phyloP scores from a whole-genome alignment of 2,113 vertebrate species.

The Baryphthengus martii region DNA sequence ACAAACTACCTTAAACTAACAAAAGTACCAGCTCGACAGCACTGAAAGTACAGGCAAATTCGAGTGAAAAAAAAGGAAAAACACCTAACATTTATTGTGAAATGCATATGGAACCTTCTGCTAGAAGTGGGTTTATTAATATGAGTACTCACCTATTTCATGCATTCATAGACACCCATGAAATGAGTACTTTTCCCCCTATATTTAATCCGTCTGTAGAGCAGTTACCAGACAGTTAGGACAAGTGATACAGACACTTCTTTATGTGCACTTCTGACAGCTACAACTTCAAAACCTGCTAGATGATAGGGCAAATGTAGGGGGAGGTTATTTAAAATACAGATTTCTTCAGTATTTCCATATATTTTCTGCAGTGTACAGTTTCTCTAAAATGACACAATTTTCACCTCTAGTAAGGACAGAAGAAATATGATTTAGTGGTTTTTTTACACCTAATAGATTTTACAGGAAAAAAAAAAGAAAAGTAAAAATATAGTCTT shows the following conservation, averaged over 20 bases:
- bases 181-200: accelerated
- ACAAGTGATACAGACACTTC: neutral
- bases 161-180: neutral
- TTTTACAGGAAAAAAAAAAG: no score
- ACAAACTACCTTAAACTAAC: neutral
- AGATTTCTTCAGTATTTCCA: neutral
- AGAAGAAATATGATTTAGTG: neutral
- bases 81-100: neutral
- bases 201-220: neutral
- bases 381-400: neutral
- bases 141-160: neutral
- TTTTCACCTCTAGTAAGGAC: neutral
- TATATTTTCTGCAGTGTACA: neutral
- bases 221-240: neutral
- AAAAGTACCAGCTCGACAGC: neutral
- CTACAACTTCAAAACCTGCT: neutral
- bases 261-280: neutral
- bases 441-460: neutral
- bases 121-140: neutral
- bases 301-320: neutral
- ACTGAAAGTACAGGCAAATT: neutral
- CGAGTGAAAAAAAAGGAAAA: neutral
- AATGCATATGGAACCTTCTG: neutral
- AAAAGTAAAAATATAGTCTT: neutral
- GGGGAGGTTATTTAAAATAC: neutral